Conservation (phyloP, 2,888 invertebrate species). For the Temnothorax rugatulus region DNA sequence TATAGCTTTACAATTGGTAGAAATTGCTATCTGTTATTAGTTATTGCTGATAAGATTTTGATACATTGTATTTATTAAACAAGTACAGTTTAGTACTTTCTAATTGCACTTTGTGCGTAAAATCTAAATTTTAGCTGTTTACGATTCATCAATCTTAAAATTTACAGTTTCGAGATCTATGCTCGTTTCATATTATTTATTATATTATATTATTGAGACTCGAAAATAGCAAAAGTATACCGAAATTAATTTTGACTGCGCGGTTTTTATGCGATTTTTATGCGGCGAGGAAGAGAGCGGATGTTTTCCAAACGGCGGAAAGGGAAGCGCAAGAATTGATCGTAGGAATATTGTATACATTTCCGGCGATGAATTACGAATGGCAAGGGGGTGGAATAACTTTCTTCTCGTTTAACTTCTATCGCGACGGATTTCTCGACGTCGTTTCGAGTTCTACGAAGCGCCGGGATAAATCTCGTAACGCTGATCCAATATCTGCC, state of each 20-base stretch:
- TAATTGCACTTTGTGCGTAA: neutral
- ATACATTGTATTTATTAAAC: neutral
- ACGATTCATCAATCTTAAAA: neutral
- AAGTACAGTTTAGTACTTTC: neutral
- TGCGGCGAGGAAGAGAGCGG: neutral
- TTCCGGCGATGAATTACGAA: slow-evolving; percentile 37
- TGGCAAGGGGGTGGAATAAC: slow-evolving; percentile 8
- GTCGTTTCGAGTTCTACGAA: slow-evolving; percentile 40
- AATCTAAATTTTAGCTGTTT: neutral
- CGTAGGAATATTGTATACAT: slow-evolving; percentile 6
- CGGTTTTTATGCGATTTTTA: neutral
- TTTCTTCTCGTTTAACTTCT: slow-evolving; percentile 34
- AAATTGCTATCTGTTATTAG: neutral
- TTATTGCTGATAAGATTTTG: neutral
- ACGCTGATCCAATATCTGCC: slow-evolving; percentile 39
- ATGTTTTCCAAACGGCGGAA: neutral
- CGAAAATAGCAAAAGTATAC: neutral
- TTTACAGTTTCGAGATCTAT: neutral
- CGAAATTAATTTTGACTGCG: neutral
- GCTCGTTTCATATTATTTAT: neutral
- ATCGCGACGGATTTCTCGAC: neutral
- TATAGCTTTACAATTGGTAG: neutral
- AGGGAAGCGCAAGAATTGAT: neutral
- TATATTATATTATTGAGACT: slow-evolving; percentile 1
- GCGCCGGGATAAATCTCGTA: slow-evolving; percentile 42